These are phyloP conservation scores for Eupithecia abbreviata DNA, from an alignment of 2,888 invertebrate genomes.

Conservation along the genomic window DNA sequence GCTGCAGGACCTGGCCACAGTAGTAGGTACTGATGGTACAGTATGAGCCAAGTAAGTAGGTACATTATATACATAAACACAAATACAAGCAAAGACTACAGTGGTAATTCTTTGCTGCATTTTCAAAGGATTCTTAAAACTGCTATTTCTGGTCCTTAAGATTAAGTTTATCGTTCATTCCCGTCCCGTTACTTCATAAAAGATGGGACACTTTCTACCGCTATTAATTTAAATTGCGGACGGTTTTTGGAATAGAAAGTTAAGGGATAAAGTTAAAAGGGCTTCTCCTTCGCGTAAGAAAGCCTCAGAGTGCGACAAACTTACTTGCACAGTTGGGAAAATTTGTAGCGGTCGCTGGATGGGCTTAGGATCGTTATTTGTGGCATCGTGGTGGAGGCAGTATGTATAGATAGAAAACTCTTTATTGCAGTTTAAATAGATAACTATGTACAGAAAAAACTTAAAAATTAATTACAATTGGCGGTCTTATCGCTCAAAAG, in stretches of 20 bases:
- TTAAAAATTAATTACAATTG: too few species aligned
- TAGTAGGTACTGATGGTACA: too few species aligned
- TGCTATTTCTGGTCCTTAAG: background rate
- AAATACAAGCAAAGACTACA: too few species aligned
- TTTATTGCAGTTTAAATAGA: too few species aligned
- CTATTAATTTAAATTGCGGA: slow-evolving; percentile 31
- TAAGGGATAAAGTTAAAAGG: slow-evolving; percentile 30
- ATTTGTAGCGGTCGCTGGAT: background rate
- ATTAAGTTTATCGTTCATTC: background rate
- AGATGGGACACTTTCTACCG: slow-evolving; percentile 18
- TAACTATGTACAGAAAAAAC: too few species aligned
- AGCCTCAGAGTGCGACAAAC: slow-evolving; percentile 1
- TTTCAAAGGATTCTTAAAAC: background rate
- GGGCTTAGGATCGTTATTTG: background rate
- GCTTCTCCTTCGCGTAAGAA: slow-evolving; percentile 22
- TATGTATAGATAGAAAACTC: too few species aligned
- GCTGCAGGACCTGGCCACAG: too few species aligned
- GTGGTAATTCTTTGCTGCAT: background rate
- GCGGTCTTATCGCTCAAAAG: too few species aligned
- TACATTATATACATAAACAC: too few species aligned
- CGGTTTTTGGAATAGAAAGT: slow-evolving; percentile 27
- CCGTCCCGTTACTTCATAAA: slow-evolving; percentile 16
- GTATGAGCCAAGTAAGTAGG: too few species aligned
- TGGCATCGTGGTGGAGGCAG: background rate
- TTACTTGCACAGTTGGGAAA: background rate